Evolutionary conservation across 2,888 invertebrate species (phyloP).

Genomic region (Nomada goodeniana): DNA sequence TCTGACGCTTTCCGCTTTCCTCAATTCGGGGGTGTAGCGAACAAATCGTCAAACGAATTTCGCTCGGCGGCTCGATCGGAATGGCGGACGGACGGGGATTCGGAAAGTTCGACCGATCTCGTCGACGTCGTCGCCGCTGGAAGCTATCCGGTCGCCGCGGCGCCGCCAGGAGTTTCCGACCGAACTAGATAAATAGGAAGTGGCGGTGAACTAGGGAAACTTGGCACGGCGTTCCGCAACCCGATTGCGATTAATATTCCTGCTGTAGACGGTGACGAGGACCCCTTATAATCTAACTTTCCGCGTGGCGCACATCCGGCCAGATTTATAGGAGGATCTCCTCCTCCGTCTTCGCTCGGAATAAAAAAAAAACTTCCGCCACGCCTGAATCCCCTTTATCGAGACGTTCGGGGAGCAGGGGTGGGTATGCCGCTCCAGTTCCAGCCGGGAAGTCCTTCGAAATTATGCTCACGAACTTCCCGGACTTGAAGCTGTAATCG

Average conservation of each 20-base stretch:
- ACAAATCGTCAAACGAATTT: background rate
- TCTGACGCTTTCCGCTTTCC: background rate
- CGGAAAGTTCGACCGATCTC: background rate
- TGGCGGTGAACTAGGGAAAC: background rate
- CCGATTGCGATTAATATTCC: constrained; percentile 29
- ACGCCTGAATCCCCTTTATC: too few species aligned
- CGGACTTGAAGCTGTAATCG: constrained; percentile 1
- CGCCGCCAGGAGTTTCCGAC: constrained; percentile 1
- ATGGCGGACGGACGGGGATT: too few species aligned
- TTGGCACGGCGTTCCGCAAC: background rate
- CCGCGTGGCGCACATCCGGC: too few species aligned
- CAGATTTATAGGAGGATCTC: background rate
- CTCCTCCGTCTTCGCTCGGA: too few species aligned
- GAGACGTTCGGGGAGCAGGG: too few species aligned
- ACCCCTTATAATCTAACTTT: background rate
- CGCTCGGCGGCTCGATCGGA: background rate
- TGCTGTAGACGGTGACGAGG: background rate
- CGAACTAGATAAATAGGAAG: constrained; percentile 20
- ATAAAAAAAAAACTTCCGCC: too few species aligned
- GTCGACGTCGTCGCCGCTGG: too few species aligned
- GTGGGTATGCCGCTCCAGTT: background rate
- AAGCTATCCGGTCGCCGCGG: background rate
- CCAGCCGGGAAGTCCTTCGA: background rate
- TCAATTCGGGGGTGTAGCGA: background rate
- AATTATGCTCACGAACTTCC: constrained; percentile 17